Conservation (phyloP, 2,888 invertebrate species). For the Megalurothrips usitatus region DNA sequence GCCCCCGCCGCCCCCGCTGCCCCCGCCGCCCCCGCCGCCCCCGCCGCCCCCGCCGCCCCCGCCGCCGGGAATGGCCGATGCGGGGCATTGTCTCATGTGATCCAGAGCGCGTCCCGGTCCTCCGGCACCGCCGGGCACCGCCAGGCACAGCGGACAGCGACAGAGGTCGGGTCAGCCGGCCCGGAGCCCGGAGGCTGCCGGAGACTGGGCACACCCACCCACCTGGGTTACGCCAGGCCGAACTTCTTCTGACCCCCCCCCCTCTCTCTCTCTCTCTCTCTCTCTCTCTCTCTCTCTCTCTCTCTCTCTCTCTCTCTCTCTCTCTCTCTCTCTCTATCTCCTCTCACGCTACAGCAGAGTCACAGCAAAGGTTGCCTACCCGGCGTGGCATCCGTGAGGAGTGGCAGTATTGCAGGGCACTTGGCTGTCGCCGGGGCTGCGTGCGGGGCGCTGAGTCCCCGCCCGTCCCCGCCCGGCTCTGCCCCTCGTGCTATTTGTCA, state of each 20-base stretch:
- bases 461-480: neutral
- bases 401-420: neutral
- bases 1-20: neutral
- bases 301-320: too few species aligned
- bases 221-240: too few species aligned
- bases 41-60: neutral
- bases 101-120: neutral
- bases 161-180: neutral
- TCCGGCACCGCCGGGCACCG: neutral
- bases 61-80: neutral
- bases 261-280: too few species aligned
- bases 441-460: neutral
- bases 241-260: too few species aligned
- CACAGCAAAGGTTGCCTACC: too few species aligned
- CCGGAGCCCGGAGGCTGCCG: neutral
- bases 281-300: too few species aligned
- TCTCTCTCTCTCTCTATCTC: too few species aligned
- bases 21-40: neutral
- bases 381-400: too few species aligned
- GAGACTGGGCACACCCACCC: too few species aligned
- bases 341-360: too few species aligned
- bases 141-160: too few species aligned
- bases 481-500: slow-evolving; percentile 9
- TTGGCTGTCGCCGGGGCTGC: neutral
- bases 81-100: slow-evolving; percentile 13